Conservation (phyloP, 2,888 invertebrate species). For the Drosophila dives region DNA sequence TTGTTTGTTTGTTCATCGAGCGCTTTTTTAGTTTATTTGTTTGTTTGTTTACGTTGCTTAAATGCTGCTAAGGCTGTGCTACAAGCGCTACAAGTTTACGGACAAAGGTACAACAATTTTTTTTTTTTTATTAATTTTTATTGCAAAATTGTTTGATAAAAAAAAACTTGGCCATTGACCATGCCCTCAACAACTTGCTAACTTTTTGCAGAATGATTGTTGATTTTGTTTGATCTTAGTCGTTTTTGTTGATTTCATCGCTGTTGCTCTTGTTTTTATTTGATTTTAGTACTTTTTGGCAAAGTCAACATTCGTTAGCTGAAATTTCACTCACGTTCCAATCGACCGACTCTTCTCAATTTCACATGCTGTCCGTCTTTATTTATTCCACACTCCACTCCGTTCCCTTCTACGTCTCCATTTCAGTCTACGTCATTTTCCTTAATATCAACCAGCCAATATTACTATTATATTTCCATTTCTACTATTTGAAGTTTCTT, state of each 20-base stretch:
- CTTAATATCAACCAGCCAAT: conserved; percentile 4
- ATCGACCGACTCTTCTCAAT: conserved; percentile 65
- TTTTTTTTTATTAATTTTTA: conserved; percentile 65
- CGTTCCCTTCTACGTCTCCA: not conserved
- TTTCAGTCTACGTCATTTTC: conserved; percentile 16
- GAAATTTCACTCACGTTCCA: conserved; percentile 75
- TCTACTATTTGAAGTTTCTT: conserved; percentile 5
- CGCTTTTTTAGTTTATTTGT: conserved; percentile 35
- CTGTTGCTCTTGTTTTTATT: conserved; percentile 65
- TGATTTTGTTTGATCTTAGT: conserved; percentile 58
- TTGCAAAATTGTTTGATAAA: conserved; percentile 40
- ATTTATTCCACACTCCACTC: conserved; percentile 54
- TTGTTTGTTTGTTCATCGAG: conserved; percentile 22
- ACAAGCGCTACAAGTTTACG: conserved; percentile 54
- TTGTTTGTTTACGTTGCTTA: conserved; percentile 54
- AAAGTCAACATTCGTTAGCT: conserved; percentile 79
- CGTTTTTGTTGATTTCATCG: conserved; percentile 41
- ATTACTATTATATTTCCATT: conserved; percentile 1
- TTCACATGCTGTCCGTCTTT: conserved; percentile 51
- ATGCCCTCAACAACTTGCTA: conserved; percentile 42
- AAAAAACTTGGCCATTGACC: conserved; percentile 10
- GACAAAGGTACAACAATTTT: conserved; percentile 38
- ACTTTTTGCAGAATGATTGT: conserved; percentile 50
- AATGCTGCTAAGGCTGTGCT: conserved; percentile 44
- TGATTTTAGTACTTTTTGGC: conserved; percentile 73